phyloP scores from a whole-genome alignment of 2,113 vertebrate species.

The Mus musculus region GRCm39 chr11:13350501-13351000 shows the following conservation, averaged over 20 bases:
- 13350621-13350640: background rate
- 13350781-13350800: background rate
- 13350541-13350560: background rate
- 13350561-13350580: background rate
- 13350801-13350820: background rate
- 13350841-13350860: background rate
- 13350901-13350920: background rate
- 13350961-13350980: background rate
- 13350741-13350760: background rate
- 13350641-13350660: background rate
- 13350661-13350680: background rate
- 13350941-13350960: background rate
- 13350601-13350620: background rate
- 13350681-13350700: background rate
- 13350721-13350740: background rate
- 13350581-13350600: background rate
- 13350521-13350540: background rate
- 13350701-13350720: background rate
- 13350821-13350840: background rate
- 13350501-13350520: background rate
- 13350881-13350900: background rate
- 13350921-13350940: background rate
- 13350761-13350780: background rate
- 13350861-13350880: background rate
- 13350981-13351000: accelerated